Conservation (phyloP, 2,113 vertebrate species). For the Pseudois nayaur region DNA sequence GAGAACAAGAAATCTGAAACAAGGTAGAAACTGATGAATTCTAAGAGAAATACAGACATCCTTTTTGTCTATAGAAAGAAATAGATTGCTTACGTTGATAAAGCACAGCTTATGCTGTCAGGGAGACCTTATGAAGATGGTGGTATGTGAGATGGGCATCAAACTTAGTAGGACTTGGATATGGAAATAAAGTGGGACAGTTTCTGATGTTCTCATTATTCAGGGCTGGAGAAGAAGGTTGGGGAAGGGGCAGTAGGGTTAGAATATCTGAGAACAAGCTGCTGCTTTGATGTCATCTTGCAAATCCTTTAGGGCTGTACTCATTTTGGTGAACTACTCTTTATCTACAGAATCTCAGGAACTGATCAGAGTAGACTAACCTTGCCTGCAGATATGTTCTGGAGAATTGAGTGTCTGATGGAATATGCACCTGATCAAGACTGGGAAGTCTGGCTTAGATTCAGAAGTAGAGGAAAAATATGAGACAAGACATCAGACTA, state of each 20-base stretch:
- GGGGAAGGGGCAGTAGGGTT: fast-evolving
- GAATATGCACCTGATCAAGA: too few species aligned
- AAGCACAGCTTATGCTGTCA: background rate
- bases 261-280: background rate
- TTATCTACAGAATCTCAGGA: background rate
- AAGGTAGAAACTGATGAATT: background rate
- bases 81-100: background rate
- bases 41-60: background rate
- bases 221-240: too few species aligned
- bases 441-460: background rate
- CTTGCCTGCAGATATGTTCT: background rate
- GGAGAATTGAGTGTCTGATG: too few species aligned
- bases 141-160: background rate
- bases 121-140: background rate
- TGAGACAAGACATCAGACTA: background rate
- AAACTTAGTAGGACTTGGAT: background rate
- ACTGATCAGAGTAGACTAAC: background rate
- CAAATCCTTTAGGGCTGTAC: background rate
- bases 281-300: background rate
- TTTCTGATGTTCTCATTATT: background rate
- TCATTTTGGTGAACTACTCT: background rate
- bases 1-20: background rate
- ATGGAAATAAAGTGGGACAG: background rate
- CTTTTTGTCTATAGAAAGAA: background rate
- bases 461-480: background rate